Evolutionary conservation across 2,888 invertebrate genomes (phyloP).

Genomic region (Euplexia lucipara): DNA sequence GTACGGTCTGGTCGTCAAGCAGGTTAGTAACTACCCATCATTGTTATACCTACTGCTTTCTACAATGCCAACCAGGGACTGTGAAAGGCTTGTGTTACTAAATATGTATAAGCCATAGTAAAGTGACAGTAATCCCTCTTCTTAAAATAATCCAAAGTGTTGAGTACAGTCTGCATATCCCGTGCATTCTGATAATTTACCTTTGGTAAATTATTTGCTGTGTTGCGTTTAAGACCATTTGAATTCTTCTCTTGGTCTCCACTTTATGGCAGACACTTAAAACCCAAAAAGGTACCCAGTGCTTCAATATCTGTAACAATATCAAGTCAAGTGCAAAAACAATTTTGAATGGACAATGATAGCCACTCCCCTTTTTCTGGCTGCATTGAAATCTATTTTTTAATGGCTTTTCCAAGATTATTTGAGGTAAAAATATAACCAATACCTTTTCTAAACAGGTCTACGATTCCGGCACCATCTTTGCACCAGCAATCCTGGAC

Average conservation of each 20-base stretch:
- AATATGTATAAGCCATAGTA: not conserved
- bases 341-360: no score
- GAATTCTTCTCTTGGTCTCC: slow-evolving; percentile 28
- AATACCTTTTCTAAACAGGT: slow-evolving; percentile 88
- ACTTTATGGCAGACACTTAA: slow-evolving; percentile 55
- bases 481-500: slow-evolving; percentile 98
- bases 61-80: not conserved
- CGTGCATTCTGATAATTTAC: slow-evolving; percentile 86
- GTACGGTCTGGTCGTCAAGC: slow-evolving; percentile 98
- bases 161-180: slow-evolving; percentile 85
- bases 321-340: no score
- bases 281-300: not conserved
- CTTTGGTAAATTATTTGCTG: slow-evolving; percentile 83
- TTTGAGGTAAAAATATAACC: not conserved
- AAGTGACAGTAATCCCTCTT: not conserved
- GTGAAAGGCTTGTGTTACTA: not conserved
- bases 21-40: slow-evolving; percentile 82
- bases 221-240: slow-evolving; percentile 48
- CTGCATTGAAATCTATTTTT: no score
- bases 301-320: not conserved
- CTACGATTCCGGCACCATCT: slow-evolving; percentile 99
- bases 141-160: slow-evolving; percentile 81
- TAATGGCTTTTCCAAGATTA: no score
- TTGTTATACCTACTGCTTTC: not conserved
- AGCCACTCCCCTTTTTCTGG: no score